Percentiles rank a stretch among this genome's conserved stretches.
Conservation (phyloP, 2,888 invertebrate species). For the Didymodactylos carnosus region DNA sequence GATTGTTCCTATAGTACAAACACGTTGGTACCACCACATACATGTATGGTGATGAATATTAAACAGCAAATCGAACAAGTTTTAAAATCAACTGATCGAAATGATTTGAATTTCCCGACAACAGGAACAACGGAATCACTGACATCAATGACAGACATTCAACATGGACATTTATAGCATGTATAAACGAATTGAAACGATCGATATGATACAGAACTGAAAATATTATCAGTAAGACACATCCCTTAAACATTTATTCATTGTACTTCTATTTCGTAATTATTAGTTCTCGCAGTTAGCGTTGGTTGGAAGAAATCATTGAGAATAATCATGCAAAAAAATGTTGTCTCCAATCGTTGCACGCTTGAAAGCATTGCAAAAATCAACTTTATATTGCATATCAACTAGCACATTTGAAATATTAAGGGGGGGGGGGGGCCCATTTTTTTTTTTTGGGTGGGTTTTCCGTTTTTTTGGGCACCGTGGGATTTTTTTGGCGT, state of each 20-base stretch:
- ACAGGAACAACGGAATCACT: background rate
- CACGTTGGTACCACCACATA: background rate
- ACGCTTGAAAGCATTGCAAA: background rate
- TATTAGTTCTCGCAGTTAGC: background rate
- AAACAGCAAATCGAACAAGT: background rate
- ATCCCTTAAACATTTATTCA: background rate
- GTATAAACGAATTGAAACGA: background rate
- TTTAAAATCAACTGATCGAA: background rate
- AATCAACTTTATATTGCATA: background rate
- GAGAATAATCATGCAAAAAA: background rate
- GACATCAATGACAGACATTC: background rate
- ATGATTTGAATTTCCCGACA: background rate
- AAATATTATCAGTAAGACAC: background rate
- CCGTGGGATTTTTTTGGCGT: no score
- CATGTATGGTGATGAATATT: background rate
- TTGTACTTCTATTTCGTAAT: background rate
- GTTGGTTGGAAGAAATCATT: background rate
- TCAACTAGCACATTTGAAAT: background rate
- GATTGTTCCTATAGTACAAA: background rate
- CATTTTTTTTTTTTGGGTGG: no score
- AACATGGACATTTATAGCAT: background rate
- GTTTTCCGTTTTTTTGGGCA: no score
- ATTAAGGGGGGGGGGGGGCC: no score
- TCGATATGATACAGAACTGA: background rate
- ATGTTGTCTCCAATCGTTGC: background rate